Evolutionary conservation across 1,140 invertebrate genomes (phyloP).

Genomic region (Drosophila hydei): DNA sequence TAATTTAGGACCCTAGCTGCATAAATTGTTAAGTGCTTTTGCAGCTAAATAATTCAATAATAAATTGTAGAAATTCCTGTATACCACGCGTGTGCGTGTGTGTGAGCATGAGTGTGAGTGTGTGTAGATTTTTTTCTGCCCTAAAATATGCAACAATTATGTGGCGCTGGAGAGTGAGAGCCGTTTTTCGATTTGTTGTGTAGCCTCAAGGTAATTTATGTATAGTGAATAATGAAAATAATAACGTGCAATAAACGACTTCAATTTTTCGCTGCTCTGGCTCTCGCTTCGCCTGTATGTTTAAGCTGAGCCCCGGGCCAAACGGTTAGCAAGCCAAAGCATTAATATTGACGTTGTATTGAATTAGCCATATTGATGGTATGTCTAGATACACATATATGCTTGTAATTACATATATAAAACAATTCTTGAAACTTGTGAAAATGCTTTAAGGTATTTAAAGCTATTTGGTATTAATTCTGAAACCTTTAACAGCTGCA

Average conservation of each 20-base stretch:
- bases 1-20: conserved; percentile 67
- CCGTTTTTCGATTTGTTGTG: conserved; percentile 52
- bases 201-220: conserved; percentile 68
- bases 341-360: conserved; percentile 17
- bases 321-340: neutral
- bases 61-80: conserved; percentile 63
- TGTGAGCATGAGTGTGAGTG: conserved; percentile 3
- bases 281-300: conserved; percentile 15
- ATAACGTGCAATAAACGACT: conserved; percentile 65
- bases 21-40: conserved; percentile 78
- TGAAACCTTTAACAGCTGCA: too few species aligned
- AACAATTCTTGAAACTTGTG: too few species aligned
- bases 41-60: conserved; percentile 74
- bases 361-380: conserved; percentile 21
- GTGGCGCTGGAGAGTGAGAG: conserved; percentile 33
- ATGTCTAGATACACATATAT: too few species aligned
- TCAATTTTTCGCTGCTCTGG: conserved; percentile 22
- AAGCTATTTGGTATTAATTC: too few species aligned
- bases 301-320: conserved; percentile 1
- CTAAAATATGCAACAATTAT: conserved; percentile 79
- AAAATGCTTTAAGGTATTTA: too few species aligned
- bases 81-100: conserved; percentile 1
- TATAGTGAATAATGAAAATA: conserved; percentile 68
- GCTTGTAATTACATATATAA: too few species aligned
- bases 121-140: conserved; percentile 47